Percentiles rank a stretch among this genome's conserved stretches.
phyloP scores from a whole-genome alignment of 2,113 vertebrate genomes.

The Sinocyclocheilus rhinocerous region DNA sequence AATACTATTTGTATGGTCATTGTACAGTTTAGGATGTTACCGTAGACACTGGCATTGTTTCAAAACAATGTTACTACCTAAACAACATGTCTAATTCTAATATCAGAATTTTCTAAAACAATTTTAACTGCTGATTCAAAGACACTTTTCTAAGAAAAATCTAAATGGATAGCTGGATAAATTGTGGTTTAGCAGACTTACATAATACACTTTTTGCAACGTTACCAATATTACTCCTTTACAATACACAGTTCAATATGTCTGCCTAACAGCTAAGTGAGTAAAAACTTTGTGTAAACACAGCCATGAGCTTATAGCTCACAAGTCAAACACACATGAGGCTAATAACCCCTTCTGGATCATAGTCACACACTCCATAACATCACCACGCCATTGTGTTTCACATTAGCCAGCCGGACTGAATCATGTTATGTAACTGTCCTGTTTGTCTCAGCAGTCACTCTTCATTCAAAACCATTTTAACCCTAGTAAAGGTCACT shows the following conservation, averaged over 20 bases:
- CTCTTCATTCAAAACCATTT: slow-evolving; percentile 11
- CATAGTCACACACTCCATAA: neutral
- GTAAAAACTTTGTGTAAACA: neutral
- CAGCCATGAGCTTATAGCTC: neutral
- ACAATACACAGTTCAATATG: neutral
- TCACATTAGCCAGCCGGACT: neutral
- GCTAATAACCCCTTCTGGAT: neutral
- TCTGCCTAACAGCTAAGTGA: neutral
- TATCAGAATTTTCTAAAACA: too few species aligned
- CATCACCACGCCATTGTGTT: neutral
- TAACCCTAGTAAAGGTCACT: slow-evolving; percentile 34
- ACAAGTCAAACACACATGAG: neutral
- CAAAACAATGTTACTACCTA: too few species aligned
- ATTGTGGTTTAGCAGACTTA: neutral
- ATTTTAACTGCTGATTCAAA: too few species aligned
- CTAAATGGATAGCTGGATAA: neutral
- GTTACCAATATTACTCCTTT: neutral
- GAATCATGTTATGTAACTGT: neutral
- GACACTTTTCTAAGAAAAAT: too few species aligned
- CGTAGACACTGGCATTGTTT: too few species aligned
- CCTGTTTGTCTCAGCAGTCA: slow-evolving; percentile 27
- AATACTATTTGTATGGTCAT: too few species aligned
- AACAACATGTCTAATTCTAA: too few species aligned
- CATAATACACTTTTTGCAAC: neutral
- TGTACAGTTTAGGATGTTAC: too few species aligned